Percentiles rank a stretch among this genome's conserved stretches.
These are phyloP conservation scores for Rhysida immarginata DNA, from an alignment of 1,140 invertebrate genomes.

Conservation along the genomic window DNA sequence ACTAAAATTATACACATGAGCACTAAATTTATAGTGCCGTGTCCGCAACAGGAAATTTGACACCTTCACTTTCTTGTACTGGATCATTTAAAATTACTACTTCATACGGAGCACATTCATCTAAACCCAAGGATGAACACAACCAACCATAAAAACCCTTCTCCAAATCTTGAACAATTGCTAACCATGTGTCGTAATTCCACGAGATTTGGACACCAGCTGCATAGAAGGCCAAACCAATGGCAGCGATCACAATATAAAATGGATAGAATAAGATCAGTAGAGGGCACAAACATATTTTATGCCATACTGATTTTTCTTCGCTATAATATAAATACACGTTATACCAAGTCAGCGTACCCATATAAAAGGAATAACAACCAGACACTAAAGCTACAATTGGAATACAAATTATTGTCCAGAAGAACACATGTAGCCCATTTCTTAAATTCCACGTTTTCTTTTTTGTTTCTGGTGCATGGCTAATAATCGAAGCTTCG, in stretches of 20 bases:
- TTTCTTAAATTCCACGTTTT: constrained; percentile 40
- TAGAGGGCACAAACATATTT: constrained; percentile 40
- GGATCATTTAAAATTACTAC: constrained; percentile 30
- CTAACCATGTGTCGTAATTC: constrained; percentile 47
- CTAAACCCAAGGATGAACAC: constrained; percentile 45
- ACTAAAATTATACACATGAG: neutral
- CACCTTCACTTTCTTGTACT: neutral
- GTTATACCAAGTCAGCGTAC: constrained; percentile 60
- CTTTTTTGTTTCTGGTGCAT: constrained; percentile 38
- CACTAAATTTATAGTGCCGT: neutral
- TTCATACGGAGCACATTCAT: constrained; percentile 51
- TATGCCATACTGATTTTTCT: constrained; percentile 38
- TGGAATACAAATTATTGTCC: constrained; percentile 47
- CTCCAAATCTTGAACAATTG: constrained; percentile 53
- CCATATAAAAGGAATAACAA: constrained; percentile 54
- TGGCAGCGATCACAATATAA: constrained; percentile 45
- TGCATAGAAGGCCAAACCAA: constrained; percentile 48
- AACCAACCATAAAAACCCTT: constrained; percentile 66
- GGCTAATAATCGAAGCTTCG: constrained; percentile 46
- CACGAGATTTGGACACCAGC: constrained; percentile 50
- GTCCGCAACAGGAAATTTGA: neutral
- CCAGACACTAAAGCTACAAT: constrained; percentile 44
- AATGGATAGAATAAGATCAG: constrained; percentile 54
- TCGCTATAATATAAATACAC: constrained; percentile 52
- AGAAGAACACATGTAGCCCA: constrained; percentile 48